phyloP scores from a whole-genome alignment of 1,140 invertebrate species.

The Linepithema humile region DNA sequence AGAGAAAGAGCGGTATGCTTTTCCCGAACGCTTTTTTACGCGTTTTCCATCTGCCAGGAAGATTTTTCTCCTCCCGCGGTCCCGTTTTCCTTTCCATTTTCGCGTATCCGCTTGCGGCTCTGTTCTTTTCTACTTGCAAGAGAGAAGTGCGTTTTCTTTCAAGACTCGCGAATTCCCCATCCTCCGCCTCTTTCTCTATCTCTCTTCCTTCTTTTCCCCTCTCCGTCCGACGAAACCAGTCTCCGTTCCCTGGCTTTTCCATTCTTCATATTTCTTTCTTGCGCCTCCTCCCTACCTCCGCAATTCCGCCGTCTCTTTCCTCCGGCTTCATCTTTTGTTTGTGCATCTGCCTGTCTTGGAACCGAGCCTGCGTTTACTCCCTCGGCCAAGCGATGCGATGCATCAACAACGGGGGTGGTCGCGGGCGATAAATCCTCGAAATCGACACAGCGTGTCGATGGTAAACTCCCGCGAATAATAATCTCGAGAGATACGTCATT shows the following conservation, averaged over 20 bases:
- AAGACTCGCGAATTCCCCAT: conserved; percentile 49
- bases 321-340: conserved; percentile 55
- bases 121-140: conserved; percentile 34
- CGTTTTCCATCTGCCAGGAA: conserved; percentile 55
- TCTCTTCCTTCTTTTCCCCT: conserved; percentile 1
- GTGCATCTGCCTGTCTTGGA: conserved; percentile 45
- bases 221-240: background rate
- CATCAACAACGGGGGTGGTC: background rate
- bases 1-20: conserved; percentile 15
- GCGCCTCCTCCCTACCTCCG: conserved; percentile 14
- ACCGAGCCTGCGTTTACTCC: conserved; percentile 28
- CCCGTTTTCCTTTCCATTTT: conserved; percentile 58
- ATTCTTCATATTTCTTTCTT: conserved; percentile 64
- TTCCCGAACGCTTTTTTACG: conserved; percentile 39
- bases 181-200: conserved; percentile 36
- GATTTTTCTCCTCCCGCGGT: background rate
- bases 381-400: conserved; percentile 30
- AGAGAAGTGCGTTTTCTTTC: conserved; percentile 60
- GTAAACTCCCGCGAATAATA: background rate
- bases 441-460: background rate
- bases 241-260: conserved; percentile 48
- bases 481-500: background rate
- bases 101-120: conserved; percentile 50
- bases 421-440: background rate
- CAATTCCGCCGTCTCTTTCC: conserved; percentile 29